A percentile compares a stretch with the other conserved stretches of the same genome.
Conservation (phyloP, 2,113 vertebrate genomes). For the Nematolebias whitei region DNA sequence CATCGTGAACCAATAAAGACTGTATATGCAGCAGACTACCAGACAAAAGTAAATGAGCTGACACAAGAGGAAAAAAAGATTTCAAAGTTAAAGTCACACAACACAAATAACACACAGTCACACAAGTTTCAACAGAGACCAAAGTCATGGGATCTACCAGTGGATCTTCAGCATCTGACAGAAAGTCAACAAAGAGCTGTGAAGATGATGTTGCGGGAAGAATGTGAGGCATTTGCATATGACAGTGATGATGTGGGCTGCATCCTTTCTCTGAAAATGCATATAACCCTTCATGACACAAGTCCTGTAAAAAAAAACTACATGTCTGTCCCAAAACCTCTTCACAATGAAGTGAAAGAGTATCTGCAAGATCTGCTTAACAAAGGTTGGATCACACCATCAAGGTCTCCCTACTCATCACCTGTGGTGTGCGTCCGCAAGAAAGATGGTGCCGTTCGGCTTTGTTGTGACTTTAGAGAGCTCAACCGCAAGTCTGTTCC, state of each 20-base stretch:
- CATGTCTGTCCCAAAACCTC: no score
- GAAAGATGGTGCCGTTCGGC: no score
- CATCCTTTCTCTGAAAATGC: constrained; percentile 2
- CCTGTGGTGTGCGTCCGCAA: no score
- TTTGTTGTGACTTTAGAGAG: no score
- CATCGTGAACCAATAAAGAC: constrained; percentile 4
- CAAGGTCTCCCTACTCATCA: no score
- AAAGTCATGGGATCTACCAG: constrained; percentile 16
- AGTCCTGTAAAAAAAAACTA: constrained; percentile 4
- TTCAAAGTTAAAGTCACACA: background rate
- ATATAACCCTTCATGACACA: constrained; percentile 1
- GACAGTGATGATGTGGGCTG: constrained; percentile 6
- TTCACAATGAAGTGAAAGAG: constrained; percentile 8
- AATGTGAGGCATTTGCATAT: constrained; percentile 17
- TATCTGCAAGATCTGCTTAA: constrained; percentile 5
- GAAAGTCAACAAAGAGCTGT: background rate
- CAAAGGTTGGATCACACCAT: constrained; percentile 13
- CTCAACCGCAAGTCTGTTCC: no score
- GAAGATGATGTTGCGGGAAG: background rate
- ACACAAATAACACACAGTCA: background rate
- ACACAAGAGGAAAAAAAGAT: background rate
- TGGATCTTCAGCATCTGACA: background rate
- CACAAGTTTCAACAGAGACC: background rate
- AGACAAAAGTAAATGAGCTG: background rate
- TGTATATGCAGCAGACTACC: background rate